Base-by-base conservation (phyloP, 2,113 vertebrate species). In the Rhombomys opimus region DNA sequence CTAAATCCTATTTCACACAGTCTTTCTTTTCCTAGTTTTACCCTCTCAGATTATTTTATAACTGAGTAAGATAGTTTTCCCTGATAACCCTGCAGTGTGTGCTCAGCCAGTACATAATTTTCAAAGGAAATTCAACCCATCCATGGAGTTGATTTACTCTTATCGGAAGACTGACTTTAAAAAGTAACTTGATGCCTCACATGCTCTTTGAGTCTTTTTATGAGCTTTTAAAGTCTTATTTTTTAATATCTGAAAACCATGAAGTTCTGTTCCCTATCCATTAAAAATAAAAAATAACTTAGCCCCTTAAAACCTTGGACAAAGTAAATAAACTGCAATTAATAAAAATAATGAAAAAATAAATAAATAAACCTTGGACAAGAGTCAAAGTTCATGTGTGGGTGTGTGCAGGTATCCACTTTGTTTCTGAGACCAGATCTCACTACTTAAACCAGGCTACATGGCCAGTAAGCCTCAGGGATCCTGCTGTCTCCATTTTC, bases 191-290 rank as follows among this genome's bases (percentile, higher is more conserved):
- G 81, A 88, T 95, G 32, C 38, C 67, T 35, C 93, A 3, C 54
- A 73, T 68, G 38, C 67, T 84, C 90, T 93, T 93, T 82, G 52
- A 97, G 8, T 82, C 46, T 95, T n/a, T 82, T 92, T 77, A 41
- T 90, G 78, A 92, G 78, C 57, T 94, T 93, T 92, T 85, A 89
- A 95, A 94, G 46, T 94, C 70, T 78, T 76, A 22, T 82, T 92
- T 95, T 59, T 68, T 67, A 87, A 87, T 68, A 93, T 38, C 84
- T 86, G 59, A 95, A 85, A 90, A 57, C 11, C 46, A 96, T 67
- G 2, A 95, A 93, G 65, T 86, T 89, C 77, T 95, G 54, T 87
- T 97, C 50, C 70, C 3, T 27, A 88, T 89, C 15, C 77, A 87
- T 90, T 73, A 88, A 91, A 85, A 50, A 93, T 81, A 93, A 89